Evolutionary conservation across 1,140 invertebrate species (phyloP).

Genomic region (Calephelis virginiensis): DNA sequence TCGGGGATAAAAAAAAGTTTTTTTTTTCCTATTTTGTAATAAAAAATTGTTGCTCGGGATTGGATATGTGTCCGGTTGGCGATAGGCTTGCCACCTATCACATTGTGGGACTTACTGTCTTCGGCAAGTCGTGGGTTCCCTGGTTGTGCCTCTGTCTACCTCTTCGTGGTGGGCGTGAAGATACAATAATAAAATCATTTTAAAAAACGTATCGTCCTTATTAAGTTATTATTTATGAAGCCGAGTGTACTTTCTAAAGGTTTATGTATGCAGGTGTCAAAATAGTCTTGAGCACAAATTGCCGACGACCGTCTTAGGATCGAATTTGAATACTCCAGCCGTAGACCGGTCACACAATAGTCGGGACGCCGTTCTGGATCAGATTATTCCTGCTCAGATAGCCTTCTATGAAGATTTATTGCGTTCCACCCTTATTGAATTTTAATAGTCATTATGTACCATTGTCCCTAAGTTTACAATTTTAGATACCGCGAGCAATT

Average conservation of each 20-base stretch:
- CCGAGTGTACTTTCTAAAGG: slow-evolving; percentile 33
- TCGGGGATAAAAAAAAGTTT: too few relatives aligned
- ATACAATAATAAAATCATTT: neutral
- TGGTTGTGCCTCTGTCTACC: too few relatives aligned
- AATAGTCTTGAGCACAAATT: slow-evolving; percentile 61
- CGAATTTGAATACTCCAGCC: slow-evolving; percentile 53
- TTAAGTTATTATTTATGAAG: neutral
- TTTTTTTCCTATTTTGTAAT: too few relatives aligned
- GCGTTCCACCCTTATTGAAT: slow-evolving; percentile 60
- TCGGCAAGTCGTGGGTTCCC: too few relatives aligned
- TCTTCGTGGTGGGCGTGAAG: too few relatives aligned
- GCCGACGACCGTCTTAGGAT: slow-evolving; percentile 53
- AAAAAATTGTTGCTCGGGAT: too few relatives aligned
- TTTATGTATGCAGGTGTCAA: slow-evolving; percentile 73
- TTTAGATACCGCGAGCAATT: slow-evolving; percentile 31
- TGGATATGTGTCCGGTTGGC: too few relatives aligned
- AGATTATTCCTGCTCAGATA: slow-evolving; percentile 62
- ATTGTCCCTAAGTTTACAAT: slow-evolving; percentile 52
- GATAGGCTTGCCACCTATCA: too few relatives aligned
- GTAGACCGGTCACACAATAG: slow-evolving; percentile 46
- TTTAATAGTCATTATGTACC: slow-evolving; percentile 65
- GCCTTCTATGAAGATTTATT: slow-evolving; percentile 72
- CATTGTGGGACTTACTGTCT: too few relatives aligned
- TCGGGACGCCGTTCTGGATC: slow-evolving; percentile 45
- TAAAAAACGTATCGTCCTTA: neutral